Percentiles rank a stretch among this genome's conserved stretches.
phyloP scores from a whole-genome alignment of 2,888 invertebrate genomes.

The Apamea crenata region DNA sequence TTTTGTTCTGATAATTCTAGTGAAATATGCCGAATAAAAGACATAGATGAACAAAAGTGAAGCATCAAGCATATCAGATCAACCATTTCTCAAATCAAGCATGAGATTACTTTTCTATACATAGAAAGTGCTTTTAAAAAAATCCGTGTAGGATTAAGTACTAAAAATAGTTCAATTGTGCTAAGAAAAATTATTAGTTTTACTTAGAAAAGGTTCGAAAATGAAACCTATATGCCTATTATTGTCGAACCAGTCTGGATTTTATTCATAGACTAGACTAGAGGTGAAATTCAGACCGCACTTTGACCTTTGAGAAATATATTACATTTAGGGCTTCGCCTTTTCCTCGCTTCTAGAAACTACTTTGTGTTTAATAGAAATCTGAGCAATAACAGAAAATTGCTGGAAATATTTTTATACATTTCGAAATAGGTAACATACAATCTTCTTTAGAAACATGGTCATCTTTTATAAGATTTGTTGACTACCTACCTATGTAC shows the following conservation, averaged over 20 bases:
- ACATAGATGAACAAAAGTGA: background rate
- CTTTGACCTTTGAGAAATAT: constrained; percentile 60
- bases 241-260: constrained; percentile 37
- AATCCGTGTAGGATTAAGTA: background rate
- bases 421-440: constrained; percentile 1
- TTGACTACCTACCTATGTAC: background rate
- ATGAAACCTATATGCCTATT: constrained; percentile 29
- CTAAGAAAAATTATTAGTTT: background rate
- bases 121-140: background rate
- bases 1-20: background rate
- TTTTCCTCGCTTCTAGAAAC: constrained; percentile 34
- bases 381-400: constrained; percentile 30
- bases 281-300: constrained; percentile 32
- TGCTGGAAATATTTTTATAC: constrained; percentile 26
- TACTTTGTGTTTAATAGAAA: constrained; percentile 41
- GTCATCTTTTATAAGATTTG: background rate
- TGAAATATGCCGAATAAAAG: background rate
- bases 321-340: constrained; percentile 53
- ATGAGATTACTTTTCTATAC: background rate
- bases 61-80: background rate
- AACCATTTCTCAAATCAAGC: background rate
- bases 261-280: constrained; percentile 55
- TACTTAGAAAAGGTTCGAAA: constrained; percentile 5
- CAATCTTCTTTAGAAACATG: background rate
- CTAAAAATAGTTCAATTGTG: background rate